A percentile compares a stretch with the other conserved stretches of the same genome.
Evolutionary conservation across 2,888 invertebrate species (phyloP).

Genomic region (Schrankia costaestrigalis): DNA sequence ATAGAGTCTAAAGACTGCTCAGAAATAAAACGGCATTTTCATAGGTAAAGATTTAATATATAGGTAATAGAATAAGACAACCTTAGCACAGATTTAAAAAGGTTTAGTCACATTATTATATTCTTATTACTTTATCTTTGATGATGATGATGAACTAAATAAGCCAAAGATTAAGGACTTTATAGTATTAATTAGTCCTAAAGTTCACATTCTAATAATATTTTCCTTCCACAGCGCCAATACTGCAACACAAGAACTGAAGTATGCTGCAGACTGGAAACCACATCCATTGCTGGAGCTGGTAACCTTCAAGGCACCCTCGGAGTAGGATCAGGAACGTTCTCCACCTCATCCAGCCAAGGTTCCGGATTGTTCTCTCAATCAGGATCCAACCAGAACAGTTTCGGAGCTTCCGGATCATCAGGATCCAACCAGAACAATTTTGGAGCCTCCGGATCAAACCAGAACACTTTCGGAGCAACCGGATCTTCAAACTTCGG

Average conservation of each 20-base stretch:
- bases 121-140: no score
- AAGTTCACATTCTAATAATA: constrained; percentile 2
- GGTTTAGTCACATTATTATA: no score
- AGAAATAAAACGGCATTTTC: no score
- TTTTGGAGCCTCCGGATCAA: constrained; percentile 14
- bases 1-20: no score
- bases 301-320: constrained; percentile 47
- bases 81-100: no score
- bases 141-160: no score
- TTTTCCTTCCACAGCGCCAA: constrained; percentile 65
- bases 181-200: not conserved
- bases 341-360: constrained; percentile 41
- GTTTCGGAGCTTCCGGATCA: constrained; percentile 3
- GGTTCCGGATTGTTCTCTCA: constrained; percentile 48
- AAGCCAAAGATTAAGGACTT: no score
- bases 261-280: constrained; percentile 72
- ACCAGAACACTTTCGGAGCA: constrained; percentile 9
- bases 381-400: constrained; percentile 17
- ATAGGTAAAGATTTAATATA: no score
- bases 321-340: constrained; percentile 53
- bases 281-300: constrained; percentile 44
- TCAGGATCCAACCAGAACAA: constrained; percentile 16
- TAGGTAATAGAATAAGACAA: no score
- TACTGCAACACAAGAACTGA: constrained; percentile 71
- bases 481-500: constrained; percentile 22